Conservation (phyloP, 2,113 vertebrate species). For the Prionailurus viverrinus region DNA sequence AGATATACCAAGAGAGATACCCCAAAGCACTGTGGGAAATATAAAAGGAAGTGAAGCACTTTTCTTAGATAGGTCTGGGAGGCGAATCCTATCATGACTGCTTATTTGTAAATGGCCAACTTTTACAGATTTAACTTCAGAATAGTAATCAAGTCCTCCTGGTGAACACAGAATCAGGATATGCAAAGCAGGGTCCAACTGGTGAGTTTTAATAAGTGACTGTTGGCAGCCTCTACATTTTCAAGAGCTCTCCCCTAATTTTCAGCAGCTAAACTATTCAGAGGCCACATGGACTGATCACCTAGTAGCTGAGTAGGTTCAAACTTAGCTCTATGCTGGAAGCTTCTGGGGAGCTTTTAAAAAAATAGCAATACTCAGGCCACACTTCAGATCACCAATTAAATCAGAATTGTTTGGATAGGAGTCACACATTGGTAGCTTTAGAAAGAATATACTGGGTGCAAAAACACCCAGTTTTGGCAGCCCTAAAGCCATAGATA, state of each 20-base stretch:
- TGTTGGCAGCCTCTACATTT: background rate
- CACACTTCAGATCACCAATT: background rate
- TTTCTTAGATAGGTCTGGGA: background rate
- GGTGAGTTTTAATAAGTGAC: background rate
- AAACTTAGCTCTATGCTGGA: background rate
- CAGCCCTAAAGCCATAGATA: background rate
- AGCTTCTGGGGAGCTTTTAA: background rate
- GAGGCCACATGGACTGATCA: background rate
- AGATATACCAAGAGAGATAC: background rate
- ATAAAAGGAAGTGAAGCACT: background rate
- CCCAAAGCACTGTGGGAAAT: background rate
- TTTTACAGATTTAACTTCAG: background rate
- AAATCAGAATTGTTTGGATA: background rate
- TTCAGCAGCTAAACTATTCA: background rate
- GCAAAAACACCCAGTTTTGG: background rate
- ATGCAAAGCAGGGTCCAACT: background rate
- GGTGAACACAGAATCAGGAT: background rate
- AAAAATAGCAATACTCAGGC: background rate
- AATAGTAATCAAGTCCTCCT: background rate
- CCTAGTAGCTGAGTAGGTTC: background rate
- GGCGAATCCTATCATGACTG: background rate
- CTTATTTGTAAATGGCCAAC: background rate
- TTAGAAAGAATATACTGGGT: background rate
- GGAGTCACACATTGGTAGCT: background rate
- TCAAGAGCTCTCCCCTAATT: background rate